Evolutionary conservation across 2,888 invertebrate species (phyloP), one percentile per base, ranked within the genome.

Genomic region (Rhogogaster chlorosoma): DNA sequence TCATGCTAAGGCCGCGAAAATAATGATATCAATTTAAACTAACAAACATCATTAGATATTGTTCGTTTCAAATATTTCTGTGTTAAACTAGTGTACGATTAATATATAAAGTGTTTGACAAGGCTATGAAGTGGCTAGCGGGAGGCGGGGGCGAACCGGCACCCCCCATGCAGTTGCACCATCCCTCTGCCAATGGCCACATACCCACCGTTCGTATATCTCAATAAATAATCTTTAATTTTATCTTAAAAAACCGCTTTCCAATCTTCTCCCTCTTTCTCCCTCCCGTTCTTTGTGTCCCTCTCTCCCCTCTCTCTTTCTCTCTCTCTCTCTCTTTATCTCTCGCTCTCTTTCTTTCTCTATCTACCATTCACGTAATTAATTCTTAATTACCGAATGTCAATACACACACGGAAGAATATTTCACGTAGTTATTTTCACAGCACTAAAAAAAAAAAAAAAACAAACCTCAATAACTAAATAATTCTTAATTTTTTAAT

Each of bases 91-190:
- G 87, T 78, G 71, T 84, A 85, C 84, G 67, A 86, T 86, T 82
- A 75, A 89, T 88, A 85, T 89, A 26, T 45, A 64, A 83, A 83
- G 83, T 70, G 70, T 83, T 83, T 83, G 70, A 83, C 83, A 83
- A 83, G 91, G 88, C 88, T 90, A 93, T 93, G 93, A 93, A 93
- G 93, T 93, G 93, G 93, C 90, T 93, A 89, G 94, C 95, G 95
- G 93, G 96, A 95, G 95, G 95, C 95, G 94, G 95, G 94, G 93
- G 96, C 95, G 93, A 95, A 95, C 94, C 96, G 96, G 93, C 93
- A 91, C 92, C 93, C 89, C 92, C 93, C 86, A 93, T 93, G 92
- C 93, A 93, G 89, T 90, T 93, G 86, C 93, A 93, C 89, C 93
- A 93, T 90, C 92, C 93, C 87, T 91, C 93, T 87, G 93, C 93